Base-by-base conservation (phyloP, 2,888 invertebrate genomes). In the Aphrophora alni region DNA sequence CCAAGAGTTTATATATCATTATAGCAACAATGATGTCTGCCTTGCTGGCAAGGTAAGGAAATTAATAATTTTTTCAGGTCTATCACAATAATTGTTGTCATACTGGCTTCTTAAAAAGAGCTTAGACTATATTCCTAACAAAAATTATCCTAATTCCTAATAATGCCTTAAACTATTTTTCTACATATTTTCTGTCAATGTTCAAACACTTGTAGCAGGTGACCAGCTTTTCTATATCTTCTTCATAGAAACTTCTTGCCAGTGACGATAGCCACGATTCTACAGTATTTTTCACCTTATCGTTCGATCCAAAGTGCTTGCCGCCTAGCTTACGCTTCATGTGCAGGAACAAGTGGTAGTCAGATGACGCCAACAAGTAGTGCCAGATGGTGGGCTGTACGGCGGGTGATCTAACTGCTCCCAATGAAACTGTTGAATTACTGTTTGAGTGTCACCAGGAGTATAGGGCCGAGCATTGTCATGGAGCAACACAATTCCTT, bases 381-480 rank as follows among this genome's bases (percentile, higher is more conserved):
- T 33, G 5, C 33, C n/a, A n/a, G n/a, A n/a, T n/a, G n/a, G n/a
- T n/a, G 75, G 44, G 74, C 3, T 69, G 27, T 26, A 14, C 5
- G 25, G 51, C 4, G 27, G 76, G 25, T 27, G 4, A 21, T 76
- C 33, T 1, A 76, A 76, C 25, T 28, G 27, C 24, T 76, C 69
- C 76, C 76, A 68, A 27, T 17, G 1, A 69, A 76, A 76, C n/a
- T 59, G 17, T 59, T 33, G 68, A 68, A 76, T 59, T 14, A 75
- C 1, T 14, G 26, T 44, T 44, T 75, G 69, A 68, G 28, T 68
- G 68, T 21, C 28, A 76, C 68, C 69, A 76, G 83, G 80, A 5
- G 81, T 70, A 78, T 84, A 82, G 3, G 80, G 82, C 28, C 81
- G 38, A 26, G 84, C 83, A 71, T 84, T 85, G 83, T 84, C 82